Evolutionary conservation across 1,140 invertebrate genomes (phyloP), one percentile per base, ranked within the genome.

Genomic region (Parasteatoda tepidariorum): DNA sequence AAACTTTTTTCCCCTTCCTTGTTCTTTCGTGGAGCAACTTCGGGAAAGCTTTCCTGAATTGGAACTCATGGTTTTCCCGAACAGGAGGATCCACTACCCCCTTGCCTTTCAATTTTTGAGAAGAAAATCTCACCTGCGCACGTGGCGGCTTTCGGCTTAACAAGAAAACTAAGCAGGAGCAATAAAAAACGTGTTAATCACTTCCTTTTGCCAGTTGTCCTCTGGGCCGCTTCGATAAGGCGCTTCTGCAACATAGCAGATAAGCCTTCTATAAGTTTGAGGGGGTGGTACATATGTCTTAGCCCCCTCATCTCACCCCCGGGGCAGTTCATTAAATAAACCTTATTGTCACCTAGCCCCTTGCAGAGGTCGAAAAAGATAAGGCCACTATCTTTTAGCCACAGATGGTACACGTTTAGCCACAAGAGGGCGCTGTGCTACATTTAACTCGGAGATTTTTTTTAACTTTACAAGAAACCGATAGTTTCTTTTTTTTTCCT

Each of bases 241-340:
- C 59, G 31, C 61, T 75, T 64, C 74, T 78, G 74, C 74, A 78
- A 78, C 74, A 78, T 78, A 30, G 61, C 62, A 78, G 74, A 78
- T 78, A 78, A 78, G 74, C 74, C 59, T n/a, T 30, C 74, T 78
- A 78, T 78, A 78, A 78, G 74, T 78, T 78, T 78, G 33, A 66
- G 74, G 74, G 71, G 59, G 61, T 54, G 74, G 59, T 78, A 78
- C 74, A 78, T 78, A 78, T 78, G 74, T 78, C 74, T 78, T 78
- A 48, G 41, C 15, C 31, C 73, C 61, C 61, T 22, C 48, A 7
- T 48, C 57, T 24, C 68, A 5, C 54, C 71, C 48, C 28, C 74
- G 38, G 74, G 74, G 74, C 74, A 66, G 74, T 78, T 78, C 74
- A 78, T 78, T 78, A 78, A 78, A 78, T 78, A 78, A 78, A 78